A percentile compares a stretch with the other conserved stretches of the same genome.
phyloP scores from a whole-genome alignment of 2,113 vertebrate species.

The Equus quagga region DNA sequence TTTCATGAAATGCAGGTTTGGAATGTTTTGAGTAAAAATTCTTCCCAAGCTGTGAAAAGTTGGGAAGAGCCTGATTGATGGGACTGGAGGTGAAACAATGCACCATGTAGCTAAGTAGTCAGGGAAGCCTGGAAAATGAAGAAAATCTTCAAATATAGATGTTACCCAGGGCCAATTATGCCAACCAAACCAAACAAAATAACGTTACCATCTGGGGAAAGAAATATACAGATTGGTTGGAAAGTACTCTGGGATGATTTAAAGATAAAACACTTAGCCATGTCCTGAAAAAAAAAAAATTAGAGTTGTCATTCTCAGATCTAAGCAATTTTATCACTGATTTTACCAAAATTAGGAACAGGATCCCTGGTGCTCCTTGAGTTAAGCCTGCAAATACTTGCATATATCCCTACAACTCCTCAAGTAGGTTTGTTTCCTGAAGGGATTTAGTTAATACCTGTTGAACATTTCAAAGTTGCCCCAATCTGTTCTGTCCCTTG shows the following conservation, averaged over 20 bases:
- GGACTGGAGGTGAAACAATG: conserved; percentile 4
- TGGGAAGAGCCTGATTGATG: conserved; percentile 32
- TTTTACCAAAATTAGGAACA: not conserved
- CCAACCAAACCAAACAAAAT: not conserved
- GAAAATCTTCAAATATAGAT: not conserved
- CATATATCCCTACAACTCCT: accelerated
- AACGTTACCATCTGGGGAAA: accelerated
- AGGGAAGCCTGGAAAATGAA: not conserved
- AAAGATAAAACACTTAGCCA: not conserved
- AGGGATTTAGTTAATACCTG: not conserved
- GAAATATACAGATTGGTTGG: accelerated
- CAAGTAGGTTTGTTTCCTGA: accelerated
- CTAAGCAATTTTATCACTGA: not conserved
- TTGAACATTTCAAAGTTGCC: not conserved
- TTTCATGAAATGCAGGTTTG: conserved; percentile 47
- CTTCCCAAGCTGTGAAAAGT: conserved; percentile 14
- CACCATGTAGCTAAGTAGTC: accelerated
- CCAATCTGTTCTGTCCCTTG: too few species aligned
- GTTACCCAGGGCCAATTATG: accelerated
- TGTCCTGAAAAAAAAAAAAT: not conserved
- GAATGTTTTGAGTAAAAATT: not conserved
- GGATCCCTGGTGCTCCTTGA: not conserved
- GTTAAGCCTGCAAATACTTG: not conserved
- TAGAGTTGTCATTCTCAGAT: not conserved
- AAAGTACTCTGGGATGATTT: not conserved